A percentile compares a stretch with the other conserved stretches of the same genome.
phyloP scores from a whole-genome alignment of 1,140 invertebrate species.

The Callitettix versicolor region DNA sequence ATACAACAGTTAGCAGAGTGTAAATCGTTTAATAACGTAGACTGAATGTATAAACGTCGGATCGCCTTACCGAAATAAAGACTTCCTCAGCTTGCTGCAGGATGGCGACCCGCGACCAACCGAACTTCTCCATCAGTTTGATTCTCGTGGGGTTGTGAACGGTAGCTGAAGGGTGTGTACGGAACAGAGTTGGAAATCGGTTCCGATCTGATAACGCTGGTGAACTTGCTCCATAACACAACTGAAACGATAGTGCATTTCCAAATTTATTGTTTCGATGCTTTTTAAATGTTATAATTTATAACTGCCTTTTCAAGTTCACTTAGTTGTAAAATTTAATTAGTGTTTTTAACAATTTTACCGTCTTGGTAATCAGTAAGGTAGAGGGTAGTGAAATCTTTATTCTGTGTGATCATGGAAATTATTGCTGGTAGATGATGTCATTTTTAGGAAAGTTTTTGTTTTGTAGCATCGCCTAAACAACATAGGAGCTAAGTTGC shows the following conservation, averaged over 20 bases:
- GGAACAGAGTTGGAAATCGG: conserved; percentile 94
- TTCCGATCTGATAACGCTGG: conserved; percentile 95
- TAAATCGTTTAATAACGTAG: background rate
- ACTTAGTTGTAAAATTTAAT: too few species aligned
- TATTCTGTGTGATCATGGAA: too few species aligned
- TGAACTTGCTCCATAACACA: conserved; percentile 96
- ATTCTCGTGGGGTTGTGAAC: conserved; percentile 98
- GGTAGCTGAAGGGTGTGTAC: conserved; percentile 97
- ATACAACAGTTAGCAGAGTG: background rate
- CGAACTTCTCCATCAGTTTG: conserved; percentile 92
- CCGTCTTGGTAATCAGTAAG: too few species aligned
- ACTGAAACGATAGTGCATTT: conserved; percentile 60
- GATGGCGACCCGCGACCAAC: conserved; percentile 93
- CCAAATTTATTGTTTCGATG: too few species aligned
- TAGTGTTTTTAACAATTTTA: too few species aligned
- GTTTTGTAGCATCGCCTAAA: too few species aligned
- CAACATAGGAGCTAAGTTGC: too few species aligned
- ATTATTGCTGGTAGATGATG: too few species aligned
- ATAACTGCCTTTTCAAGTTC: too few species aligned
- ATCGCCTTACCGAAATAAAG: conserved; percentile 80
- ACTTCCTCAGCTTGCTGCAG: conserved; percentile 98
- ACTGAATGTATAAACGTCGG: background rate
- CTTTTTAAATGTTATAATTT: too few species aligned
- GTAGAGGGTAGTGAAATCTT: too few species aligned
- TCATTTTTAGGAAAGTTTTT: too few species aligned